Base-by-base conservation (phyloP, 2,113 vertebrate genomes). In the Illadopsis cleaveri region DNA sequence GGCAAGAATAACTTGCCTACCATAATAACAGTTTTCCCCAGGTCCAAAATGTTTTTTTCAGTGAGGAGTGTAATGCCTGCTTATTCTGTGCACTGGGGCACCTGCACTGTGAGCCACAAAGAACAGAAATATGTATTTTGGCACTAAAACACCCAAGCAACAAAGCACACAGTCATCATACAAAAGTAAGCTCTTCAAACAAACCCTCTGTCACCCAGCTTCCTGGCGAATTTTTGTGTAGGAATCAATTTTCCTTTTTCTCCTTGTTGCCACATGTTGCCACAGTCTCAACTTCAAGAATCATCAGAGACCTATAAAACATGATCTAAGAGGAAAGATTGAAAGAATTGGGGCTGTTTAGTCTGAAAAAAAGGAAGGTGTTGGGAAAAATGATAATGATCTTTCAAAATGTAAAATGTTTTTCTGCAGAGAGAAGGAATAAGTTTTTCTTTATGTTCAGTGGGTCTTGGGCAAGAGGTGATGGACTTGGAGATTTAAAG, bases 281-380 rank as follows among this genome's bases (percentile, higher is more conserved):
- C 69, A 45, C 53, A 69, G 47, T 72, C 82, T 92, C 40, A 71
- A 35, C 82, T 94, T 87, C 65, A 76, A 72, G 57, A 85, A 30
- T 40, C 75, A 96, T 96, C 78, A 88, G 92, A 96, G 92, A 60
- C 66, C 70, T 85, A 69, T 73, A 79, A 95, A 94, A 72, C 21
- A 57, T 60, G 90, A 95, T 96, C 94, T 94, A 20, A 96, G 73
- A 42, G 56, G 40, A 72, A n/a, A 72, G 45, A 61, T 31, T 95
- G 90, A 92, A 95, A 93, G 94, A 95, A 95, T 57, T 88, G 62
- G 92, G 82, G 12, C 96, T 69, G 70, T 79, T 93, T 65, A 72
- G 53, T 76, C 62, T 94, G 53, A 88, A 56, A 70, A 71, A 89
- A 44, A 77, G 25, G 42, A 27, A 50, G n/a, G 15, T 51, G 40